Percentiles rank a stretch among this genome's conserved stretches.
Evolutionary conservation across 2,113 vertebrate genomes (phyloP).

Genomic region (Anhinga anhinga): DNA sequence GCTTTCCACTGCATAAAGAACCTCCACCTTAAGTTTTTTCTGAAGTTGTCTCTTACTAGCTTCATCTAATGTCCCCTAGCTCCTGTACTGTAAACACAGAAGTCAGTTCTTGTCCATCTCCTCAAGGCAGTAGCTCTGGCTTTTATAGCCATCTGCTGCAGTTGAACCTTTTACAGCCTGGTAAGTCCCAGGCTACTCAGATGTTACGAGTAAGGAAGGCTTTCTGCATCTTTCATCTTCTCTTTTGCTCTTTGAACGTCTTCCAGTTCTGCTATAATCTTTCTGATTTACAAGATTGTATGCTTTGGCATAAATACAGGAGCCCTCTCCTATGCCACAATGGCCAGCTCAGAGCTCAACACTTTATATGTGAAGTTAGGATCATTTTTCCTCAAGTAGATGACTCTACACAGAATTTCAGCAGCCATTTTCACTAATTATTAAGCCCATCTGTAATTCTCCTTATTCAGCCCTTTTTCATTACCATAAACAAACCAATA

Average conservation of each 20-base stretch:
- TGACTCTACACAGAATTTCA: background rate
- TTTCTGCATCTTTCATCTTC: background rate
- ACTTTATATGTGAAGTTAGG: background rate
- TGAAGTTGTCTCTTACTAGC: background rate
- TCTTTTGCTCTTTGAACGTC: background rate
- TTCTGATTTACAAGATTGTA: background rate
- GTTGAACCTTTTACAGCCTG: background rate
- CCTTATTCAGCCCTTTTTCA: background rate
- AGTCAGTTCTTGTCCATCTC: background rate
- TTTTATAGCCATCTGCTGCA: background rate
- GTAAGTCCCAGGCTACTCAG: background rate
- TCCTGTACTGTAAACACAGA: background rate
- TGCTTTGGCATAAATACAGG: background rate
- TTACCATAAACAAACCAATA: background rate
- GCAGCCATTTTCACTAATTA: background rate
- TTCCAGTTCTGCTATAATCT: background rate
- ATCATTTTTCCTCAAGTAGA: background rate
- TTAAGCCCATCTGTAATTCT: background rate
- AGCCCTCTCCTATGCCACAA: background rate
- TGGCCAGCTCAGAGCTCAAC: background rate
- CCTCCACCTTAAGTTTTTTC: background rate
- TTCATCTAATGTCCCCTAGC: background rate
- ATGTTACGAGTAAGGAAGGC: background rate
- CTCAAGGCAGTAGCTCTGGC: background rate
- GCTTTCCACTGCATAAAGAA: background rate